Base-by-base conservation (phyloP, 2,113 vertebrate genomes). In the Andinoacara biseriatus region DNA sequence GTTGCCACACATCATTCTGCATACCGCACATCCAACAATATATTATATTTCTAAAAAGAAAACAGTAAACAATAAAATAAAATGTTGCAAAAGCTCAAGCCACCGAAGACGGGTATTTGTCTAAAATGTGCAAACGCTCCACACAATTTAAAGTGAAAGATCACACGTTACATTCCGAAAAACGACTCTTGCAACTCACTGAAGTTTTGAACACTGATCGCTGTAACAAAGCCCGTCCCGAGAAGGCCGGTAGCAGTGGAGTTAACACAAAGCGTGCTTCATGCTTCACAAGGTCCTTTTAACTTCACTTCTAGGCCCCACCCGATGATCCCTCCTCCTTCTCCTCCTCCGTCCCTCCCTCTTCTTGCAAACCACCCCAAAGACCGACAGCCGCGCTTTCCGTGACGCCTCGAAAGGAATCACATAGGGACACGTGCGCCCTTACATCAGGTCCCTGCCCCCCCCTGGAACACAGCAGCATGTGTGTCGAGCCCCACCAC, bases 401-500 rank as follows among this genome's bases (percentile, higher is more conserved):
- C 80, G 76, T 79, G 76, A 84, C 82, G 67, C 84, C 10, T 59
- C 76, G 10, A 74, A 79, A 29, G 58, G 77, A 87, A 80, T 76
- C 62, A 59, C 35, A 58, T 2, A 17, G 31, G 29, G n/a, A 74
- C 84, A 67, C 85, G 86, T 78, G 79, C 87, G 14, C 54, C 58
- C 24, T 46, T 61, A 26, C 81, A 62, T 49, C 78, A 17, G 43
- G 13, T 58, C 29, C 43, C 24, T 35, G 62, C 57, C 33, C 57
- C 57, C 33, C 57, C 22, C 2, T 46, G 78, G 33, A 20, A 29
- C 33, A 13, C 57, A 4, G 15, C 56, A 52, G 46, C 58, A 33
- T 35, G 31, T 17, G 49, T 26, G 2, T 29, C 8, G 31, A 57
- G 18, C 10, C 4, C 58, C 20, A 2, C 29, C 20, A 1, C 79